A percentile compares a stretch with the other conserved stretches of the same genome.
Evolutionary conservation across 2,113 vertebrate genomes (phyloP).

Genomic region (Merops nubicus): DNA sequence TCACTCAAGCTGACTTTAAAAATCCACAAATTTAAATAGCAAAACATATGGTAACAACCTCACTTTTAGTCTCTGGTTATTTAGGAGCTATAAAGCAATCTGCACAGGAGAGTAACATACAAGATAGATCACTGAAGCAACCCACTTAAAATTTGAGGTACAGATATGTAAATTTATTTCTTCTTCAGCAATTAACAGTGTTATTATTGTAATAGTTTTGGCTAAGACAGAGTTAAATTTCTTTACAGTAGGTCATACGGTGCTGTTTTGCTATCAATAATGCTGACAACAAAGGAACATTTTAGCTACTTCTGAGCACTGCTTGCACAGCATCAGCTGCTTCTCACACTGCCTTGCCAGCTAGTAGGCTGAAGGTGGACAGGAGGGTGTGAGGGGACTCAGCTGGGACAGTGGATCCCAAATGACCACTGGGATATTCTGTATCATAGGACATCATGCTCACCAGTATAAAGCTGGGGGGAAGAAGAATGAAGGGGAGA

Average conservation of each 20-base stretch:
- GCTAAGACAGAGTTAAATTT: background rate
- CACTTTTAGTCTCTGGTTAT: background rate
- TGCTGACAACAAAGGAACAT: accelerated
- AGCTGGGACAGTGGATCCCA: background rate
- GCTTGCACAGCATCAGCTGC: background rate
- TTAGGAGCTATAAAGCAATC: background rate
- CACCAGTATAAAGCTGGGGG: background rate
- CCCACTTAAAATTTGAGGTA: background rate
- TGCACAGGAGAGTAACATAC: background rate
- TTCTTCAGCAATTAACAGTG: background rate
- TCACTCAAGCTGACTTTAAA: background rate
- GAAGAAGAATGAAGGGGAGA: background rate
- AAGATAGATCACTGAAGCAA: background rate
- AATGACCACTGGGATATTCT: background rate
- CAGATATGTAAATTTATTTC: background rate
- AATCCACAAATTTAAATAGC: background rate
- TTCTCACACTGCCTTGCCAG: accelerated
- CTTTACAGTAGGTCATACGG: background rate
- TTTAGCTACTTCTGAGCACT: background rate
- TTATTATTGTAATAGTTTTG: background rate
- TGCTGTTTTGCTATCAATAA: background rate
- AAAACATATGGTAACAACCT: background rate
- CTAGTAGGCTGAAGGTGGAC: accelerated
- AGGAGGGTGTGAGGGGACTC: background rate
- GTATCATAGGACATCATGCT: accelerated